These are phyloP conservation scores for Lypha dubia DNA, from an alignment of 2,888 invertebrate genomes.

Conservation along the genomic window DNA sequence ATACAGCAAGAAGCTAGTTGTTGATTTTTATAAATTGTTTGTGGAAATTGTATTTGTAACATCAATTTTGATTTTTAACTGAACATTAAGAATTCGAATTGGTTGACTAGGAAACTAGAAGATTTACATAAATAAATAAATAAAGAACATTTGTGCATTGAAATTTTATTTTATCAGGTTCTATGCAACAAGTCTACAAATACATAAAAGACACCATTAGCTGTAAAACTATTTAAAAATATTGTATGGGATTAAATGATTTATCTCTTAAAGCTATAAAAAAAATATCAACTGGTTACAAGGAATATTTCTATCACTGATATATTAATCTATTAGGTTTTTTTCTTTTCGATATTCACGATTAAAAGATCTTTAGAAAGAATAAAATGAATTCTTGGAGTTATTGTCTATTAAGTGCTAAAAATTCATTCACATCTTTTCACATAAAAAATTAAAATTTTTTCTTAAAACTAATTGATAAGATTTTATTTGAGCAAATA, in stretches of 20 bases:
- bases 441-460: too few species aligned
- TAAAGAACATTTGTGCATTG: conserved; percentile 28
- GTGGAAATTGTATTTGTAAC: conserved; percentile 67
- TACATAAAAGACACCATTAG: background rate
- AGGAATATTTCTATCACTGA: too few species aligned
- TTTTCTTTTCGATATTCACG: too few species aligned
- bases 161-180: background rate
- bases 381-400: too few species aligned
- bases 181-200: background rate
- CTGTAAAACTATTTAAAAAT: background rate
- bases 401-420: too few species aligned
- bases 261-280: too few species aligned
- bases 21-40: conserved; percentile 65
- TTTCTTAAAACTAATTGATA: too few species aligned
- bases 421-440: too few species aligned
- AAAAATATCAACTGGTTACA: too few species aligned
- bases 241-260: background rate
- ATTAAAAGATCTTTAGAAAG: too few species aligned
- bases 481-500: too few species aligned
- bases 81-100: background rate
- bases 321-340: too few species aligned
- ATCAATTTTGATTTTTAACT: conserved; percentile 51
- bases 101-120: conserved; percentile 9
- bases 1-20: conserved; percentile 48
- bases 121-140: conserved; percentile 10